phyloP scores from a whole-genome alignment of 1,140 invertebrate species.

The Cherax quadricarinatus region DNA sequence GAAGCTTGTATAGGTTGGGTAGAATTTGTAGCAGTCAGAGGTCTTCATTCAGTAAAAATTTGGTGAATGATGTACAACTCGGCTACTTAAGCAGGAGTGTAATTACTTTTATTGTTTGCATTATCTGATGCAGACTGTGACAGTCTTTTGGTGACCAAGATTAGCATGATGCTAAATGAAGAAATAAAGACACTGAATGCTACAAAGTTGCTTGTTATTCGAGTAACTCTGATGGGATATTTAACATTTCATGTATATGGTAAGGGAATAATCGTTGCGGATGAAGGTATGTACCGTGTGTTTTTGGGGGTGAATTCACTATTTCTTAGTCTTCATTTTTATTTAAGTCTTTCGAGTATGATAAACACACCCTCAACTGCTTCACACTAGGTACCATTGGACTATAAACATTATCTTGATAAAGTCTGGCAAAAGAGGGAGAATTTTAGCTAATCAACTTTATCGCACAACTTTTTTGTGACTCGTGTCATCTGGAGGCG shows the following conservation, averaged over 20 bases:
- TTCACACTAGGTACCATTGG: slow-evolving; percentile 49
- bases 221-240: slow-evolving; percentile 21
- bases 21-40: slow-evolving; percentile 53
- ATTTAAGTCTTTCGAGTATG: slow-evolving; percentile 7
- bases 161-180: not conserved
- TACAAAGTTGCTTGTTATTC: slow-evolving; percentile 20
- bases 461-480: not conserved
- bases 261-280: slow-evolving; percentile 5
- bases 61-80: not conserved
- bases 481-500: not conserved
- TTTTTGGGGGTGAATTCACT: not conserved
- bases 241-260: slow-evolving; percentile 34
- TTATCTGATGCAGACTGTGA: not conserved
- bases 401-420: not conserved
- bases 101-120: not conserved
- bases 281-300: slow-evolving; percentile 32
- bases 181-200: slow-evolving; percentile 24
- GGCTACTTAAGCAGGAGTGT: not conserved
- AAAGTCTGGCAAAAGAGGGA: slow-evolving; percentile 4
- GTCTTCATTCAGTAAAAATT: not conserved
- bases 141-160: not conserved
- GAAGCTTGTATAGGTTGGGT: slow-evolving; percentile 7
- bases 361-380: slow-evolving; percentile 51
- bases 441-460: not conserved
- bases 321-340: slow-evolving; percentile 19